Evolutionary conservation across 2,797 vertebrate genomes (phyloP).

Genomic region (Galaxias olidus): DNA sequence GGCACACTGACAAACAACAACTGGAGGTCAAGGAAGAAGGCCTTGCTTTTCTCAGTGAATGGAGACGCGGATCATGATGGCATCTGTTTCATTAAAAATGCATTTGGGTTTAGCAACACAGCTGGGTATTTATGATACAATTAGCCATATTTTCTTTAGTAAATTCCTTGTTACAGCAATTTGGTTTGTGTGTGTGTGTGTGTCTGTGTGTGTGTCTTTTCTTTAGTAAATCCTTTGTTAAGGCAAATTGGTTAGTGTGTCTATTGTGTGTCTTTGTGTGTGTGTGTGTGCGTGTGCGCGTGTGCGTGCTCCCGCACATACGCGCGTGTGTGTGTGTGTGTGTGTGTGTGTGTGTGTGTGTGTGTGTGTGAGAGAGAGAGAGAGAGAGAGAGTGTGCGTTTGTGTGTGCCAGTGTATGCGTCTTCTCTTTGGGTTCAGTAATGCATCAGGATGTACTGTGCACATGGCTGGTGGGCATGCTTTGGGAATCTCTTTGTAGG

Average conservation of each 20-base stretch:
- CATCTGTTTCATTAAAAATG: constrained; percentile 62
- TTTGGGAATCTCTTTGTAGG: constrained; percentile 35
- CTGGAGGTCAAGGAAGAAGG: constrained; percentile 4
- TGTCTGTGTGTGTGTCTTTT: constrained; percentile 26
- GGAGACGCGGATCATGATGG: constrained; percentile 31
- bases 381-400: too few species aligned
- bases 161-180: constrained; percentile 33
- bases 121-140: constrained; percentile 62
- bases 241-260: too few species aligned
- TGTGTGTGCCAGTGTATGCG: constrained; percentile 26
- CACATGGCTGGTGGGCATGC: constrained; percentile 8
- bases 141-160: constrained; percentile 57
- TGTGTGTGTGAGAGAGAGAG: neutral
- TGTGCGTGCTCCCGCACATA: too few species aligned
- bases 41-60: neutral
- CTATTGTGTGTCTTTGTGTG: too few species aligned
- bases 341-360: constrained; percentile 12
- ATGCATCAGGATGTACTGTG: neutral
- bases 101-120: constrained; percentile 46
- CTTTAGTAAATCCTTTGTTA: too few species aligned
- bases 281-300: too few species aligned
- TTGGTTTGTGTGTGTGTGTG: neutral
- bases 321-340: constrained; percentile 20
- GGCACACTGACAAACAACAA: constrained; percentile 9
- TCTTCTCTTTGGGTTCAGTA: neutral